Evolutionary conservation across 1,140 invertebrate species (phyloP).

Genomic region (Pygmarrhopalites habei): DNA sequence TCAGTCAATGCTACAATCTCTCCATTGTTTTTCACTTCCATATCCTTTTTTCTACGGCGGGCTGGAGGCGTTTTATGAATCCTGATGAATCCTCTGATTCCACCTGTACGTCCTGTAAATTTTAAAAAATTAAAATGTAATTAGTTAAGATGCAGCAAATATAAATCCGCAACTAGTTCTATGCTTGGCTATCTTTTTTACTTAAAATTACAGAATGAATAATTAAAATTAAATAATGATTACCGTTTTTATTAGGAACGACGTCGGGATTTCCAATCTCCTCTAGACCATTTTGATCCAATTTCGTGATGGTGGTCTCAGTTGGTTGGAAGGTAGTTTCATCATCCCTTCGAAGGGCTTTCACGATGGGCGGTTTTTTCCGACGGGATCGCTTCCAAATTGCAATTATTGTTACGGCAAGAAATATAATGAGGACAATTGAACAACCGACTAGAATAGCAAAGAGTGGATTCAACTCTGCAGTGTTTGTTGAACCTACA

Average conservation of each 20-base stretch:
- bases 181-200: no score
- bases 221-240: no score
- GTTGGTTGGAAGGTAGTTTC: constrained; percentile 31
- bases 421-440: constrained; percentile 34
- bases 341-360: constrained; percentile 23
- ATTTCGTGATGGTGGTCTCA: constrained; percentile 32
- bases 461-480: constrained; percentile 34
- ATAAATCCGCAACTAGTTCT: no score
- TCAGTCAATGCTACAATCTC: constrained; percentile 38
- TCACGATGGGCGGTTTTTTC: constrained; percentile 35
- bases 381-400: constrained; percentile 39
- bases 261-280: constrained; percentile 60
- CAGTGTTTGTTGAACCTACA: constrained; percentile 24
- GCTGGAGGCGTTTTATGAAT: constrained; percentile 53
- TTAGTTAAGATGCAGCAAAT: background rate
- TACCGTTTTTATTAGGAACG: constrained; percentile 74
- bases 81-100: constrained; percentile 50
- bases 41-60: constrained; percentile 45
- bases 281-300: constrained; percentile 37
- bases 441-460: constrained; percentile 38
- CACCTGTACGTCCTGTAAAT: constrained; percentile 46
- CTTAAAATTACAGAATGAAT: no score
- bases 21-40: constrained; percentile 39
- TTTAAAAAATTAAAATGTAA: constrained; percentile 28
- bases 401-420: constrained; percentile 32